Evolutionary conservation across 2,888 invertebrate species (phyloP).

Genomic region (Anthrax anthrax): DNA sequence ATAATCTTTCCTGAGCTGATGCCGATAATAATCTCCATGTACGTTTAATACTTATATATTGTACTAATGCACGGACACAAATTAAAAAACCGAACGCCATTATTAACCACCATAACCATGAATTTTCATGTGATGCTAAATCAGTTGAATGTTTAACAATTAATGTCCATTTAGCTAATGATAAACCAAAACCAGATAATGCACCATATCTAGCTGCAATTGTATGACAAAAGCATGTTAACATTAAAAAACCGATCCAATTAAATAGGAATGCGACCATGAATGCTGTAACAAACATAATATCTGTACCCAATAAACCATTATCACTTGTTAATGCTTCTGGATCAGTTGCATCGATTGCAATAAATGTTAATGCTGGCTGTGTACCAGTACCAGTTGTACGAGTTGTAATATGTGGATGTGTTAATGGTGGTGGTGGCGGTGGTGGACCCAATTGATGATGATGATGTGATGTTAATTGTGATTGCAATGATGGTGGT

Average conservation of each 20-base stretch:
- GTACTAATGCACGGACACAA: constrained; percentile 73
- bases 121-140: constrained; percentile 72
- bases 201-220: constrained; percentile 89
- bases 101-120: constrained; percentile 86
- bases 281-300: constrained; percentile 86
- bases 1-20: constrained; percentile 70
- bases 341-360: constrained; percentile 55
- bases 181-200: constrained; percentile 80
- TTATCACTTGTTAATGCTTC: constrained; percentile 62
- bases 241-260: constrained; percentile 82
- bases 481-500: constrained; percentile 31
- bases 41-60: constrained; percentile 77
- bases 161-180: constrained; percentile 87
- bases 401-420: constrained; percentile 11
- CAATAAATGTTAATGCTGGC: constrained; percentile 55
- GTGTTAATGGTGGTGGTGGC: constrained; percentile 22
- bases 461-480: constrained; percentile 22
- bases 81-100: constrained; percentile 81
- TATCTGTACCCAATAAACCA: constrained; percentile 76
- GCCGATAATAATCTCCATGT: constrained; percentile 78
- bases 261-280: constrained; percentile 93
- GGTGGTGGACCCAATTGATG: constrained; percentile 23
- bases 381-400: constrained; percentile 17
- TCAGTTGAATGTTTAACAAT: constrained; percentile 86
- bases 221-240: constrained; percentile 89